Evolutionary conservation across 2,888 invertebrate species (phyloP).

Genomic region (Mythimna ferrago): DNA sequence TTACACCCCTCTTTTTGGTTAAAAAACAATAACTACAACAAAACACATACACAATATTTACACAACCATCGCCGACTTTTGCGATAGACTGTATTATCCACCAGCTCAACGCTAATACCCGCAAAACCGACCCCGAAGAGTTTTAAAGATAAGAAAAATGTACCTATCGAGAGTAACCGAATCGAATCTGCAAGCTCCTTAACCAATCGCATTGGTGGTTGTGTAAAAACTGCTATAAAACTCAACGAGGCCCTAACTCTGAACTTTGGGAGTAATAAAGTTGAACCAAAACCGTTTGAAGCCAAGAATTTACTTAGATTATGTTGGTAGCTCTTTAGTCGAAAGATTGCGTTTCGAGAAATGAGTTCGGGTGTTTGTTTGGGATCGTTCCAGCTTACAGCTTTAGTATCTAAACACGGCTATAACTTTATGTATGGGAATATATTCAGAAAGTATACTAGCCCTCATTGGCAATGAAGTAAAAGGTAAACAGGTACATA

Average conservation of each 20-base stretch:
- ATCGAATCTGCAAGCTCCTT: slow-evolving; percentile 57
- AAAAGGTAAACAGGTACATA: no score
- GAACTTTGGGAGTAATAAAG: slow-evolving; percentile 62
- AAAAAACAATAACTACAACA: neutral
- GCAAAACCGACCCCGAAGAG: slow-evolving; percentile 28
- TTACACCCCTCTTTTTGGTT: no score
- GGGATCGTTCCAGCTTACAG: slow-evolving; percentile 13
- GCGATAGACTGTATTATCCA: slow-evolving; percentile 14
- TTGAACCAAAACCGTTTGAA: slow-evolving; percentile 43
- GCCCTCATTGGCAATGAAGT: no score
- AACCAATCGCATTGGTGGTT: slow-evolving; percentile 70
- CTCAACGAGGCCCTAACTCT: slow-evolving; percentile 77
- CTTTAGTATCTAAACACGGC: slow-evolving; percentile 10
- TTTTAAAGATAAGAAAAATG: slow-evolving; percentile 59
- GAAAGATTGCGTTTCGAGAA: slow-evolving; percentile 37
- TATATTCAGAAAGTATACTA: neutral
- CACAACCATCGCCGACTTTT: neutral
- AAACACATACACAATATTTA: neutral
- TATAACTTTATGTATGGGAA: neutral
- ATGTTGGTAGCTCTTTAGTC: slow-evolving; percentile 49
- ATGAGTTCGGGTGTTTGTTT: slow-evolving; percentile 19
- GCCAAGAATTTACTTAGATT: slow-evolving; percentile 56
- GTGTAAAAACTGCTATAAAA: slow-evolving; percentile 84
- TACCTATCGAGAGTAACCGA: slow-evolving; percentile 46
- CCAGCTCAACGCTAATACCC: neutral